A percentile compares a stretch with the other conserved stretches of the same genome.
Evolutionary conservation across 2,888 invertebrate species (phyloP).

Genomic region (Cynaeus angustus): DNA sequence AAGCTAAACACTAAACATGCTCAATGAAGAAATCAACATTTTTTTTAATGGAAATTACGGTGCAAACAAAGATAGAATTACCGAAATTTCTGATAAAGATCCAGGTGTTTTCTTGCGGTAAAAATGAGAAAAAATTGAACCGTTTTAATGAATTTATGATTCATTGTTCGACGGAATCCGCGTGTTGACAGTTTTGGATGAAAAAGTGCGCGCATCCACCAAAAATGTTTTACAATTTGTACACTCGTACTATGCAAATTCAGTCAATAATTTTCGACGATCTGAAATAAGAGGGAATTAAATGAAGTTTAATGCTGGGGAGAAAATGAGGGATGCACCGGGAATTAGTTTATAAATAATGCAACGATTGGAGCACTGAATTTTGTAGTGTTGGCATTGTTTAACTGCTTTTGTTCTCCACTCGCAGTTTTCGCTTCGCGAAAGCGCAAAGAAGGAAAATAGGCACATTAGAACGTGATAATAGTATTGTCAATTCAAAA

Average conservation of each 20-base stretch:
- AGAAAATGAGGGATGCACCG: too few relatives aligned
- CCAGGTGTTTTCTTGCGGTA: too few relatives aligned
- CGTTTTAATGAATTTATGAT: too few relatives aligned
- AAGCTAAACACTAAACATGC: conserved; percentile 22
- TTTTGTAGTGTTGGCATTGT: conserved; percentile 2
- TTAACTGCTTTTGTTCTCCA: conserved; percentile 19
- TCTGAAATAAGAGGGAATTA: too few relatives aligned
- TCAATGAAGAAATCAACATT: conserved; percentile 36
- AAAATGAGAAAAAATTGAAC: too few relatives aligned
- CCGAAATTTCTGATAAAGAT: conserved; percentile 6
- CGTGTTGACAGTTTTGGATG: background rate
- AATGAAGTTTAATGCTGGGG: too few relatives aligned
- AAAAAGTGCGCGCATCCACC: conserved; percentile 38
- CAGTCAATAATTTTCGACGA: too few relatives aligned
- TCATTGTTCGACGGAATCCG: too few relatives aligned
- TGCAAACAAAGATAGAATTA: conserved; percentile 36
- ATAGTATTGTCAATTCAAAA: conserved; percentile 1
- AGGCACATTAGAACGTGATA: conserved; percentile 4
- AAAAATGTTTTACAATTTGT: conserved; percentile 32
- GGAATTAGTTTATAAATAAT: too few relatives aligned
- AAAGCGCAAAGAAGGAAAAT: conserved; percentile 8
- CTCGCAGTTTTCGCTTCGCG: conserved; percentile 4
- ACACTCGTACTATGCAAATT: too few relatives aligned
- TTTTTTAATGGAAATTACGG: conserved; percentile 28
- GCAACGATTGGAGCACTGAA: too few relatives aligned